phyloP scores from a whole-genome alignment of 2,797 vertebrate species.

The Petrocephalus schoutedeni region DNA sequence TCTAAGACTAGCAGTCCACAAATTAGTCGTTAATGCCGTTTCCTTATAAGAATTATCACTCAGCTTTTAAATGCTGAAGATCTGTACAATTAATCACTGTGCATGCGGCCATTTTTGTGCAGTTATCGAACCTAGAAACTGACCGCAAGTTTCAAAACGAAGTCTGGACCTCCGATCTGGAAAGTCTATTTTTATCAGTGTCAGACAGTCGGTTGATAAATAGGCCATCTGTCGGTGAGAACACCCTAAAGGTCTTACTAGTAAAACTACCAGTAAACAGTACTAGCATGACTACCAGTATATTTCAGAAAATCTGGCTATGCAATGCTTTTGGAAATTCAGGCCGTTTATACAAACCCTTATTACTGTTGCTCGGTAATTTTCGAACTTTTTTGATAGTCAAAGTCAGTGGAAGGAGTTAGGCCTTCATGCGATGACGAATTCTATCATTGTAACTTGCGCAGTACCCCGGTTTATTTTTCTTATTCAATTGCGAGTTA shows the following conservation, averaged over 20 bases:
- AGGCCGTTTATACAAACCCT: not conserved
- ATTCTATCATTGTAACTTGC: not conserved
- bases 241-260: slow-evolving; percentile 5
- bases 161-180: slow-evolving; percentile 27
- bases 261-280: slow-evolving; percentile 8
- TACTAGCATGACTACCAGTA: not conserved
- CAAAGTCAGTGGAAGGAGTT: not conserved
- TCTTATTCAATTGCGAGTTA: not conserved
- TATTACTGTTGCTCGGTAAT: not conserved
- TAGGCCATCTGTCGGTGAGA: slow-evolving; percentile 29
- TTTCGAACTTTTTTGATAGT: not conserved
- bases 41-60: not conserved
- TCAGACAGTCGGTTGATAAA: slow-evolving; percentile 30
- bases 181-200: slow-evolving; percentile 32
- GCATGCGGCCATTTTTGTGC: not conserved
- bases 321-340: not conserved
- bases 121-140: slow-evolving; percentile 13
- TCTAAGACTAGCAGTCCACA: not conserved
- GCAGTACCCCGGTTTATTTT: not conserved
- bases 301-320: not conserved
- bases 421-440: not conserved
- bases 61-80: not conserved
- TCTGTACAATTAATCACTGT: not conserved
- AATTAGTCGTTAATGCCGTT: not conserved
- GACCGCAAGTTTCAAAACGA: slow-evolving; percentile 19